Evolutionary conservation across 2,797 vertebrate genomes (phyloP).

Genomic region (Tachyglossus aculeatus): DNA sequence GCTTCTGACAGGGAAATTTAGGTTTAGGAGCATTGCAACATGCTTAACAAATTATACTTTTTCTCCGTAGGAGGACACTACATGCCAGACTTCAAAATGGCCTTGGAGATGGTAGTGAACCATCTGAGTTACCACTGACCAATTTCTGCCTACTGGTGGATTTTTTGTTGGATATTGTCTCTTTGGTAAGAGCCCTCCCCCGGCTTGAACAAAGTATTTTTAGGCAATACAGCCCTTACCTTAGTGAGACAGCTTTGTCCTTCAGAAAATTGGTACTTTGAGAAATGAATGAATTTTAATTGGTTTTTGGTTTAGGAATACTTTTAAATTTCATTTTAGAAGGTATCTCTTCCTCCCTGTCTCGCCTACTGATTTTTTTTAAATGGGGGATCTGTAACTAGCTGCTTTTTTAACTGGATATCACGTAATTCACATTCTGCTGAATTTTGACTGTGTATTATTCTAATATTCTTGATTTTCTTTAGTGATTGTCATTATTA

Average conservation of each 20-base stretch:
- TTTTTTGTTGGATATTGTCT: conserved; percentile 98
- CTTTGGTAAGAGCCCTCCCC: conserved; percentile 87
- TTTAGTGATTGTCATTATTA: conserved; percentile 50
- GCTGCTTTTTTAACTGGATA: conserved; percentile 40
- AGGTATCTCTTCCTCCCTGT: conserved; percentile 7
- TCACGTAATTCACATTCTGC: conserved; percentile 15
- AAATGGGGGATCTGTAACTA: neutral
- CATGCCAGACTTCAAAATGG: conserved; percentile 76
- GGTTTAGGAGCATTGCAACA: too few species aligned
- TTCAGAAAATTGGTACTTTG: conserved; percentile 14
- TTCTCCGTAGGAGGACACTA: conserved; percentile 82
- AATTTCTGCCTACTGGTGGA: conserved; percentile 96
- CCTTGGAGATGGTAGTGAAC: conserved; percentile 75
- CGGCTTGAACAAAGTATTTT: neutral
- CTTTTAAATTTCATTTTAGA: conserved; percentile 16
- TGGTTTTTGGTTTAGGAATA: neutral
- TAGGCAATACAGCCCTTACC: conserved; percentile 3
- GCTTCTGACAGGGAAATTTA: too few species aligned
- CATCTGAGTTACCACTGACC: conserved; percentile 84
- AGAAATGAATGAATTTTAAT: conserved; percentile 25
- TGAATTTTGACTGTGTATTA: conserved; percentile 43
- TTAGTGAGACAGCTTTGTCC: conserved; percentile 15
- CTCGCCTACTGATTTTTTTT: conserved; percentile 1
- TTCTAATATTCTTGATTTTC: conserved; percentile 29
- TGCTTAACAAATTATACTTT: conserved; percentile 36